Evolutionary conservation across 37 sponge, comb jelly and placozoan species (phyloP).

Genomic region (Tethya wilhelma): DNA sequence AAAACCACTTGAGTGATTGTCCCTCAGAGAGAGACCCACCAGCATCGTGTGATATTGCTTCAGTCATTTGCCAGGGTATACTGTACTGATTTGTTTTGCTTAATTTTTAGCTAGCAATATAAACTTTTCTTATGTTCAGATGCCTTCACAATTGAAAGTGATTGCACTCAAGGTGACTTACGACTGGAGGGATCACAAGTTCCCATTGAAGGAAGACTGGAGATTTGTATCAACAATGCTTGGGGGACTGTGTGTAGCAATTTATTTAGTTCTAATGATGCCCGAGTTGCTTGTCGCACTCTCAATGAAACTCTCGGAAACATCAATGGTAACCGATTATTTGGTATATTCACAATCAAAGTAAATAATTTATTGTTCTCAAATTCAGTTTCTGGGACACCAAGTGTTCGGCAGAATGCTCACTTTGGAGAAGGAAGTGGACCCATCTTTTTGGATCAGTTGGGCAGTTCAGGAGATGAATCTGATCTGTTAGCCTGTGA

Average conservation of each 20-base stretch:
- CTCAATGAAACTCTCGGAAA: too few species aligned
- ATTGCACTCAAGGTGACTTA: neutral
- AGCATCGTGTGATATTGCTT: neutral
- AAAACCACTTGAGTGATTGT: neutral
- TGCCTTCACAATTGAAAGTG: too few species aligned
- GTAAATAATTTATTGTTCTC: too few species aligned
- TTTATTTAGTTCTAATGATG: constrained; percentile 23
- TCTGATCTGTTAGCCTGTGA: neutral
- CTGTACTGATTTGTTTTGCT: neutral
- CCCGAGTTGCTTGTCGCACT: constrained; percentile 11
- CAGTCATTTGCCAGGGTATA: constrained; percentile 17
- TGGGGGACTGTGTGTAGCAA: constrained; percentile 38
- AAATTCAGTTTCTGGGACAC: too few species aligned
- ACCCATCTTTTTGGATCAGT: constrained; percentile 9
- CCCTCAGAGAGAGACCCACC: neutral
- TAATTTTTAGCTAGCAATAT: neutral
- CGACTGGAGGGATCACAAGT: neutral
- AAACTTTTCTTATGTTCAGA: too few species aligned
- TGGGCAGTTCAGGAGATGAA: constrained; percentile 16
- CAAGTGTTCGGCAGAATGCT: too few species aligned
- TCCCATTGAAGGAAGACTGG: constrained; percentile 5
- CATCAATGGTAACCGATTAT: too few species aligned
- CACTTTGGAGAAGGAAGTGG: too few species aligned
- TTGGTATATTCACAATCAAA: too few species aligned
- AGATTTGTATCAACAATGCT: constrained; percentile 29